Evolutionary conservation across 2,888 invertebrate genomes (phyloP).

Genomic region (Lucinisca nassula): DNA sequence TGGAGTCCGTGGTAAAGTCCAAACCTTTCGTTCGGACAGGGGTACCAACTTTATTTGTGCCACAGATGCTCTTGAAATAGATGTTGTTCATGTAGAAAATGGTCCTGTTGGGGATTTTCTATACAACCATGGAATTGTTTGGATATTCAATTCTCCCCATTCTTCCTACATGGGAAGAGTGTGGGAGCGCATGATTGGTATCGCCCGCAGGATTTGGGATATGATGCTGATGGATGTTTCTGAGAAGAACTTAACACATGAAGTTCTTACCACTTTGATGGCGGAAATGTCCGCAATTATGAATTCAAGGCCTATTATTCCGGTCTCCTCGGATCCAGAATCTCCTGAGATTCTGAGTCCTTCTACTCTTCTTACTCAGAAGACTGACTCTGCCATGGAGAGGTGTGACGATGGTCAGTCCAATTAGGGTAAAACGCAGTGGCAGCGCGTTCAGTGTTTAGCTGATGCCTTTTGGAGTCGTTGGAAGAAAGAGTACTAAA

Average conservation of each 20-base stretch:
- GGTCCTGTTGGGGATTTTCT: slow-evolving; percentile 26
- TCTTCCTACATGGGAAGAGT: slow-evolving; percentile 36
- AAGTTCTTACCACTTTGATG: too few relatives aligned
- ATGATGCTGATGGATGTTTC: slow-evolving; percentile 29
- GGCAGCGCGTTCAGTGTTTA: slow-evolving; percentile 51
- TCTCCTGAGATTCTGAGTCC: slow-evolving; percentile 42
- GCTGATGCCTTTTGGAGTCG: slow-evolving; percentile 44
- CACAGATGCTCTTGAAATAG: slow-evolving; percentile 15
- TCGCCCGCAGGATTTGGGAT: slow-evolving; percentile 35
- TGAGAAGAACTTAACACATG: slow-evolving; percentile 45
- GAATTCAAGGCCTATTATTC: slow-evolving; percentile 22
- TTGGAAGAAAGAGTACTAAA: slow-evolving; percentile 34
- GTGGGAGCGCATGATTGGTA: slow-evolving; percentile 46
- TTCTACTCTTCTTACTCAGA: slow-evolving; percentile 52
- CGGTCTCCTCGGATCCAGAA: slow-evolving; percentile 47
- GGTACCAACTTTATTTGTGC: slow-evolving; percentile 49
- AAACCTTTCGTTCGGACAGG: too few relatives aligned
- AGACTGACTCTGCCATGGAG: not conserved
- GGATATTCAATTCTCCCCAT: slow-evolving; percentile 54
- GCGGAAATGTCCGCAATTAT: not conserved
- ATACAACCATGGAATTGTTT: slow-evolving; percentile 13
- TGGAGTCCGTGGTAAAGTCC: slow-evolving; percentile 32
- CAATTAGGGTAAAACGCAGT: slow-evolving; percentile 40
- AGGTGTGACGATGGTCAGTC: not conserved
- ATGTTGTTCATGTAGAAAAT: slow-evolving; percentile 37